Evolutionary conservation across 2,113 vertebrate species (phyloP).

Genomic region (Erinaceus europaeus): DNA sequence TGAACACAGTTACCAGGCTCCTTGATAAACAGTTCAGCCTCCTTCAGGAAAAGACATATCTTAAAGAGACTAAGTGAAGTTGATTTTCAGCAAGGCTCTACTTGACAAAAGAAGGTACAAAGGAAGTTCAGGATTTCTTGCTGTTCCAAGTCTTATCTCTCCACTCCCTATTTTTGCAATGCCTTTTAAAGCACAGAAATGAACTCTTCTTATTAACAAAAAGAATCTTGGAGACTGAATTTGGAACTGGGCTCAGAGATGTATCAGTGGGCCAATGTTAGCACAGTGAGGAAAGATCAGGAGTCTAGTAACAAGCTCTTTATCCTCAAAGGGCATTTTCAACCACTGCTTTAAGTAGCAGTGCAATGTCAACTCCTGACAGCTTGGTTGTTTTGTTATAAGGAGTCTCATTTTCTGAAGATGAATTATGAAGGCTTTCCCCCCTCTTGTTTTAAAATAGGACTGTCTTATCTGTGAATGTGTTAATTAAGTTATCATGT

Average conservation of each 20-base stretch:
- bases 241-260: neutral
- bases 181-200: neutral
- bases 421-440: neutral
- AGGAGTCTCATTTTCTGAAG: conserved; percentile 26
- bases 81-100: neutral
- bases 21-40: neutral
- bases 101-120: neutral
- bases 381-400: conserved; percentile 14
- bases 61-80: neutral
- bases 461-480: conserved; percentile 41
- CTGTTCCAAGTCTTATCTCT: neutral
- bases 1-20: neutral
- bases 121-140: neutral
- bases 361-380: neutral
- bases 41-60: neutral
- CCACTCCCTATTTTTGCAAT: neutral
- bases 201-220: neutral
- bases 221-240: neutral
- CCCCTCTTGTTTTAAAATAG: conserved; percentile 40
- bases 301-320: too few species aligned
- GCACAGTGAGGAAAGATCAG: fast-evolving
- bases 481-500: conserved; percentile 53
- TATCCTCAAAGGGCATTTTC: fast-evolving
- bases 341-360: neutral
- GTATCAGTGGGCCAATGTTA: fast-evolving